Evolutionary conservation across 2,888 invertebrate species (phyloP).

Genomic region (Drosophila meridiana): DNA sequence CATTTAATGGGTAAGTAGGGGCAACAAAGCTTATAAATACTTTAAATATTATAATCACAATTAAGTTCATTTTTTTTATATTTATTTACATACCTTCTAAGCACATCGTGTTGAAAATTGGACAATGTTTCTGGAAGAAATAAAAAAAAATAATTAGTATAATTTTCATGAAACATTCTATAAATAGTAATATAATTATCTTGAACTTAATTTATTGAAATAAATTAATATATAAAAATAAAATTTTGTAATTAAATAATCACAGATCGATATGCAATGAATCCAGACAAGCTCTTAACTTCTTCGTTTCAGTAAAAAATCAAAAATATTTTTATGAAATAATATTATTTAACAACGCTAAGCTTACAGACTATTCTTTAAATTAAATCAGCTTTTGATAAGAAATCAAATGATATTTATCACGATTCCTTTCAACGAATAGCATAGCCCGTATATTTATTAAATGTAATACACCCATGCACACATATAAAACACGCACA

Average conservation of each 20-base stretch:
- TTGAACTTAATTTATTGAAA: not conserved
- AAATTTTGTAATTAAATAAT: not conserved
- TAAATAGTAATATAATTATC: not conserved
- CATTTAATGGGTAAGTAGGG: not conserved
- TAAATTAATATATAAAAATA: no score
- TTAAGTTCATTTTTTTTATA: not conserved
- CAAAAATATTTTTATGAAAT: not conserved
- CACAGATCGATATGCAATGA: not conserved
- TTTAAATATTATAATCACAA: not conserved
- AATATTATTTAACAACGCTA: not conserved
- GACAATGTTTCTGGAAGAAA: constrained; percentile 22
- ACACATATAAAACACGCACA: not conserved
- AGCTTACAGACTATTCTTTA: not conserved
- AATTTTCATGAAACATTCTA: not conserved
- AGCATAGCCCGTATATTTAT: not conserved
- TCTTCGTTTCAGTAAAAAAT: not conserved
- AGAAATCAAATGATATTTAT: not conserved
- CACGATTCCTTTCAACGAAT: not conserved
- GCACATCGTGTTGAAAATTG: not conserved
- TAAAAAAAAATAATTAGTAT: not conserved
- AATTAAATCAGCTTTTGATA: not conserved
- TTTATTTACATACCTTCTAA: constrained; percentile 29
- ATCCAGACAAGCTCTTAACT: not conserved
- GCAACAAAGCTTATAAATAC: not conserved
- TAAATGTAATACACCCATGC: not conserved